These are phyloP conservation scores for Acanthaster planci DNA, from an alignment of 35 echinoderm and acorn worm genomes.

Conservation along the genomic window DNA sequence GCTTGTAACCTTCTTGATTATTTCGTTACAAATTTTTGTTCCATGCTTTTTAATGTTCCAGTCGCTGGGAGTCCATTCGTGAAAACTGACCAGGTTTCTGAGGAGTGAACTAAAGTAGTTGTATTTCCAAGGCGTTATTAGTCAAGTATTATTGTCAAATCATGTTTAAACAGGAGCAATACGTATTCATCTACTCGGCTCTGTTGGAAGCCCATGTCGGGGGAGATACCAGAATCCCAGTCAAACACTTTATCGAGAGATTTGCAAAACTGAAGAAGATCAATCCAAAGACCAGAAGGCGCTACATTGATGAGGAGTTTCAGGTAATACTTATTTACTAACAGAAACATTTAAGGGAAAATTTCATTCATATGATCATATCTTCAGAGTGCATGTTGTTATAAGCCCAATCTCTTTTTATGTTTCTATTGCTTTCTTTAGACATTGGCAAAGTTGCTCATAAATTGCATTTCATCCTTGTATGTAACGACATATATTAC, in stretches of 20 bases:
- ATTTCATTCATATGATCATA: no score
- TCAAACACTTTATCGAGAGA: slow-evolving; percentile 28
- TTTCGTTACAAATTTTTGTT: no score
- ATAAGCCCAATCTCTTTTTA: no score
- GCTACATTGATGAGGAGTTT: slow-evolving; percentile 47
- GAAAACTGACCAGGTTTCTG: no score
- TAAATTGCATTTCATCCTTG: background rate
- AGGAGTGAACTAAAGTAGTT: no score
- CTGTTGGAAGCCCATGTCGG: slow-evolving; percentile 63
- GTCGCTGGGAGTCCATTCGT: no score
- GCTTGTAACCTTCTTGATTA: no score
- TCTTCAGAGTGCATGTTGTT: background rate
- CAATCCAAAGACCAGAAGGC: slow-evolving; percentile 37
- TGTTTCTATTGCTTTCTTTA: no score
- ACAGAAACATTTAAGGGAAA: no score
- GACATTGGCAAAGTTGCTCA: background rate
- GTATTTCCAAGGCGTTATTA: no score
- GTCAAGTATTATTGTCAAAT: background rate
- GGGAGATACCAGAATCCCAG: slow-evolving; percentile 48
- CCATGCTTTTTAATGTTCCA: no score
- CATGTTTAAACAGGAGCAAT: slow-evolving; percentile 60
- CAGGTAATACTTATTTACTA: background rate
- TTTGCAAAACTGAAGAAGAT: slow-evolving; percentile 38
- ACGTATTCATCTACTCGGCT: slow-evolving; percentile 72
- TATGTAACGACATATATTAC: no score